Base-by-base conservation (phyloP, 2,888 invertebrate genomes). In the Mesochorus sp. region DNA sequence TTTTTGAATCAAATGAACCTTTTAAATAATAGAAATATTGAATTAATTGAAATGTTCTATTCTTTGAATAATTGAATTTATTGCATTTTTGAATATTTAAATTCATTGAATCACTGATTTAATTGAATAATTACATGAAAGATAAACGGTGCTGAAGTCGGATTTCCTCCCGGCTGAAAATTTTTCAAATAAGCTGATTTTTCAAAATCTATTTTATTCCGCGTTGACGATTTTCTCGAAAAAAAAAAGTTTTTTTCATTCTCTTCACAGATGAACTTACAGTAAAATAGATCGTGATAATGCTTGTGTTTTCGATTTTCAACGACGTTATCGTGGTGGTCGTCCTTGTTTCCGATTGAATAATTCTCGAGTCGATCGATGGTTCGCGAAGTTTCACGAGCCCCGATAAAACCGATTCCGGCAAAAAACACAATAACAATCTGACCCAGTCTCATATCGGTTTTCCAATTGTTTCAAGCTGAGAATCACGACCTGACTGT, bases 81-180 rank as follows among this genome's bases (percentile, higher is more conserved):
- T n/a, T n/a, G n/a, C n/a, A n/a, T n/a, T n/a, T n/a, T n/a, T n/a
- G n/a, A n/a, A n/a, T n/a, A n/a, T n/a, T n/a, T n/a, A n/a, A n/a
- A n/a, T n/a, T n/a, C 12, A 72, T 61, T 44, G 21, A 14, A 76
- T 3, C 31, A 66, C 44, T 31, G 59, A 53, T 67, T 10, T 24
- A 61, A 77, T 47, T 70, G 83, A 82, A 82, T 81, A 82, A 85
- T 86, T 86, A 86, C 85, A 78, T 72, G 81, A 74, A 75, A 84
- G 78, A 82, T 84, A 83, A 84, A 85, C 84, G 82, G 80, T 83
- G 84, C 86, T 85, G 84, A 81, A 86, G 81, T 84, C 81, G 82
- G 81, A 78, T 62, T 81, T 82, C 83, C 81, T 84, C 49, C 47
- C 78, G 62, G 81, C 84, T 85, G 85, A 81, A 85, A 86, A 79